phyloP scores from a whole-genome alignment of 1,140 invertebrate genomes.

The Zelostemma sp. region DNA sequence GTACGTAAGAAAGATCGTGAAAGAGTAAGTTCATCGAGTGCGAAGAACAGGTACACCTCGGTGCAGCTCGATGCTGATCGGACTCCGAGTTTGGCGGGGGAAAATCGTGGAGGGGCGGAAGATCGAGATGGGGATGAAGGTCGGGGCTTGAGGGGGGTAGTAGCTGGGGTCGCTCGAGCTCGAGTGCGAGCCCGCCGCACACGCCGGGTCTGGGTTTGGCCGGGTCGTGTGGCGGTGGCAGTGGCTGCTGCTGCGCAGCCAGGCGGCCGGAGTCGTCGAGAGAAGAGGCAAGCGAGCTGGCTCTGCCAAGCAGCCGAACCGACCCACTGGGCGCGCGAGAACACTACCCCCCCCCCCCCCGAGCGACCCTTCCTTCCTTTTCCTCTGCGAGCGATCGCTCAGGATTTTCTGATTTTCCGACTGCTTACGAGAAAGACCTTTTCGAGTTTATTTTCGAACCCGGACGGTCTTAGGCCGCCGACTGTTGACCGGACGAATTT shows the following conservation, averaged over 20 bases:
- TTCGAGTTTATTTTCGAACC: conserved; percentile 3
- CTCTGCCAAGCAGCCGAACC: conserved; percentile 28
- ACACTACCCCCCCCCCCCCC: conserved; percentile 7
- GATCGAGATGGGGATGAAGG: conserved; percentile 16
- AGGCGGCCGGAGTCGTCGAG: conserved; percentile 33
- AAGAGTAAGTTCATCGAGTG: conserved; percentile 33
- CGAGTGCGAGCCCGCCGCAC: conserved; percentile 59
- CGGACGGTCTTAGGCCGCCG: neutral
- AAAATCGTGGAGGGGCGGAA: neutral
- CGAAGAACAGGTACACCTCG: conserved; percentile 43
- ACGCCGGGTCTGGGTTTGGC: conserved; percentile 65
- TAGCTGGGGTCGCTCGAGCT: conserved; percentile 64
- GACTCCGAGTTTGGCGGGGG: conserved; percentile 38
- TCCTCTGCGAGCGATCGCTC: neutral
- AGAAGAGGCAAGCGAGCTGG: conserved; percentile 19
- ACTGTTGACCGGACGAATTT: neutral
- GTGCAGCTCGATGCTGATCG: conserved; percentile 51
- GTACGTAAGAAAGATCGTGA: no score
- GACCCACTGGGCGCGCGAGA: conserved; percentile 23
- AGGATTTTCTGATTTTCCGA: conserved; percentile 5
- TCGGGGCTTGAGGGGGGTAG: conserved; percentile 14
- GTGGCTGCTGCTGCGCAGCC: conserved; percentile 58
- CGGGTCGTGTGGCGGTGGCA: conserved; percentile 55
- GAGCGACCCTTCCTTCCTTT: conserved; percentile 26
- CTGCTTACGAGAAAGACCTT: conserved; percentile 15